These are phyloP conservation scores for Scomberomorus guttatus DNA, from an alignment of 2,797 vertebrate genomes.

Conservation along the genomic window DNA sequence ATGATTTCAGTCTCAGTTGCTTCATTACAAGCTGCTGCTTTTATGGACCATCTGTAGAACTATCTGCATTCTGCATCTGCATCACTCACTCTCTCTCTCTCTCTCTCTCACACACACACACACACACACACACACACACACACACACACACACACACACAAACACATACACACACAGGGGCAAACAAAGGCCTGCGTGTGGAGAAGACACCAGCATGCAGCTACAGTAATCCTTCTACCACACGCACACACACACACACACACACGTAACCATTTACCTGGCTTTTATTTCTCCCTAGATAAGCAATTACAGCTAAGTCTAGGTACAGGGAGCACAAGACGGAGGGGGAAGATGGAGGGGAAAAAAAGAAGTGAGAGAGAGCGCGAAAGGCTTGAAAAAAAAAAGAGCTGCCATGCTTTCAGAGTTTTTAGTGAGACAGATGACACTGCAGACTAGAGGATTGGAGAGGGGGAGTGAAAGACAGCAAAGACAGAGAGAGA, in stretches of 20 bases:
- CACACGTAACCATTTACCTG: conserved; percentile 57
- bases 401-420: conserved; percentile 45
- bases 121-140: conserved; percentile 23
- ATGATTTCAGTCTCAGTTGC: conserved; percentile 83
- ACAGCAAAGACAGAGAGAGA: conserved; percentile 37
- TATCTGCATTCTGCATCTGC: conserved; percentile 67
- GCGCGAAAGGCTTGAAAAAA: not conserved
- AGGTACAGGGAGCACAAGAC: conserved; percentile 43
- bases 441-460: conserved; percentile 58
- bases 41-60: conserved; percentile 83
- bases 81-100: too few species aligned
- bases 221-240: conserved; percentile 21
- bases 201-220: conserved; percentile 33
- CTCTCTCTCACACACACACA: conserved; percentile 48
- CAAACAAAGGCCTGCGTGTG: conserved; percentile 30
- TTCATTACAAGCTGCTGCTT: conserved; percentile 84
- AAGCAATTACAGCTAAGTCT: conserved; percentile 70
- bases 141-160: conserved; percentile 26
- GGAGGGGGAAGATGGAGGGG: conserved; percentile 9
- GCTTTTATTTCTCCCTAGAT: conserved; percentile 77
- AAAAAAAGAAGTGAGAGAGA: conserved; percentile 36
- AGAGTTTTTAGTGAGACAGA: conserved; percentile 77
- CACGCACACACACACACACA: conserved; percentile 34
- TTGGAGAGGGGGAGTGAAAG: conserved; percentile 58
- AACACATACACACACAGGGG: conserved; percentile 14